Evolutionary conservation across 1,140 invertebrate genomes (phyloP).

Genomic region (Megalopta genalis): DNA sequence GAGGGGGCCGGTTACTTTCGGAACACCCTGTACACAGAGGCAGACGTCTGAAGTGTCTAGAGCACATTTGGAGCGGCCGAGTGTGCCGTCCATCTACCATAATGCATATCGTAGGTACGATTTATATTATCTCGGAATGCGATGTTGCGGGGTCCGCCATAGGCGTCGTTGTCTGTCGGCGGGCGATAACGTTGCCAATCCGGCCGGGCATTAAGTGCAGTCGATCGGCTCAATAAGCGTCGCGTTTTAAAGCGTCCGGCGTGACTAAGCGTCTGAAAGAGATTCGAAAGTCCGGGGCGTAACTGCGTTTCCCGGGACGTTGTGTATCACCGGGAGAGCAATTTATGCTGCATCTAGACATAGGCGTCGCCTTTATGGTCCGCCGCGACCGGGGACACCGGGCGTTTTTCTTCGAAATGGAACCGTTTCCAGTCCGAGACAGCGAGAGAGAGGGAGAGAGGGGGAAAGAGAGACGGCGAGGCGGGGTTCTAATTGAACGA

Average conservation of each 20-base stretch:
- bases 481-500: too few relatives aligned
- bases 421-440: background rate
- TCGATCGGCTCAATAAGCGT: background rate
- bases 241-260: background rate
- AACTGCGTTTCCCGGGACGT: background rate
- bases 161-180: background rate
- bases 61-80: background rate
- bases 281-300: background rate
- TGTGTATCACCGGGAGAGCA: background rate
- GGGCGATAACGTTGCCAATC: conserved; percentile 6
- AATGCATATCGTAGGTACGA: conserved; percentile 17
- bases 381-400: background rate
- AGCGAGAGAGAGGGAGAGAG: too few relatives aligned
- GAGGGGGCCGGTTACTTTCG: background rate
- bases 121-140: conserved; percentile 23
- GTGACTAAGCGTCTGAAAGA: background rate
- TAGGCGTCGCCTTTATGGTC: conserved; percentile 6
- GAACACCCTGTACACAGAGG: background rate
- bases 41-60: conserved; percentile 9
- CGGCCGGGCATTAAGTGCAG: background rate
- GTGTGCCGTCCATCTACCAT: background rate
- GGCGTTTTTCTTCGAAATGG: conserved; percentile 9
- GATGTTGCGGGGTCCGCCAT: background rate
- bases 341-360: background rate
- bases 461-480: too few relatives aligned